Evolutionary conservation across 2,888 invertebrate genomes (phyloP), one percentile per base, ranked within the genome.

Genomic region (Teleogryllus oceanicus): DNA sequence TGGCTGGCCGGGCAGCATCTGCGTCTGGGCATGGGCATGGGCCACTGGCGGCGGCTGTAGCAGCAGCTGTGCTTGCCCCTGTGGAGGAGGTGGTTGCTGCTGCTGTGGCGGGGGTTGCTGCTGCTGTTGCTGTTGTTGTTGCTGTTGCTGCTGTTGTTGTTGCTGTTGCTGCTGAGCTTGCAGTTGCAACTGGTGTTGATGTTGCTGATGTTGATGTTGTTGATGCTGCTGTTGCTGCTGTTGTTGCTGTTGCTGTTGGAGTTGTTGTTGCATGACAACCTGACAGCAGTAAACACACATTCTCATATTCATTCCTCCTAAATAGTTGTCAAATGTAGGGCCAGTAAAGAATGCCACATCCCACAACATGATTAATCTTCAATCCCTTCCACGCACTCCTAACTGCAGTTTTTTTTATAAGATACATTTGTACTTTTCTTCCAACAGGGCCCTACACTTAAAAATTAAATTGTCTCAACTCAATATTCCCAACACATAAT

Each of bases 71-170:
- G 85, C 83, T 80, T 85, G 86, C 12, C 75, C 83, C 84, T 50
- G 80, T 79, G 5, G 83, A 3, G 80, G 82, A 18, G 85, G 84
- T 74, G 85, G 86, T 50, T 85, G 85, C 81, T 86, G 86, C 50
- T 86, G 86, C 77, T 87, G 87, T 77, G 87, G 87, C 81, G 87
- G 87, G 79, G 87, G 87, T 78, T 87, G 86, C 18, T 87, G 86
- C 78, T 87, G 82, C 74, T 82, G 81, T n/a, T 79, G 78, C 11
- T 79, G 80, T 3, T 81, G 82, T 50, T 77, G 76, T 1, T 78
- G 76, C 2, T 80, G 81, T 2, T 79, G 81, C 2, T 78, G 80
- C 16, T 24, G 79, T 37, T 80, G 82, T 75, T 74, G 78, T 24
- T 74, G 74, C 2, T 75, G 75, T 11, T 20, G 75, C 50, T 51